Evolutionary conservation across 1,140 invertebrate species (phyloP), one percentile per base, ranked within the genome.

Genomic region (Apocrypta bakeri): DNA sequence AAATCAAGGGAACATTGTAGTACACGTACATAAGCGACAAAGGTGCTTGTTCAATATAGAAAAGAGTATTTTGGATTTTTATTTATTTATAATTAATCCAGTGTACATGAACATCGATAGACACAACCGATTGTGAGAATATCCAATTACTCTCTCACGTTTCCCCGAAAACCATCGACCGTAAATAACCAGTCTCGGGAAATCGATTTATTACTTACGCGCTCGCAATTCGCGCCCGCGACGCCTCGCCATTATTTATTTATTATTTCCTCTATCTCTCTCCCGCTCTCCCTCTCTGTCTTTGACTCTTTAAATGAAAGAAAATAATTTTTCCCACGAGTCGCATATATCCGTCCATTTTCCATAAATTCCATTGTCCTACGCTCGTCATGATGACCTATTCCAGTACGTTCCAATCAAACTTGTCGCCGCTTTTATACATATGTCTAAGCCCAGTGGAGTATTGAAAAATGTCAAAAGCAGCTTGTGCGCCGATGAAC

Each of bases 301-400:
- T 64, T 64, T 64, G 25, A 64, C 25, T 24, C 8, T 64, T 24
- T 17, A 48, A 17, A 9, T 14, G 42, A 7, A 4, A 17, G 25
- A 25, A 66, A 29, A 66, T 29, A 66, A 66, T 29, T 66, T 66
- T 25, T 66, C 25, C 27, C 24, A 9, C 2, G 6, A 61, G 56
- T 61, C 3, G 56, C 8, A 25, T 64, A 11, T 9, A 11, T 25
- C n/a, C 61, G 24, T 7, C n/a, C 9, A 64, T 48, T 27, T n/a
- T 69, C 61, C 73, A 76, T 82, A 82, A 82, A 82, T 82, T 76
- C 69, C 29, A 27, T 14, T 75, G 33, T n/a, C n/a, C n/a, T n/a
- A n/a, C 3, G 33, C n/a, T 25, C 33, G 40, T 12, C 17, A 9
- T 61, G 29, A 61, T 75, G 40, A 76, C 29, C 31, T 37, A 33